A percentile compares a stretch with the other conserved stretches of the same genome.
These are phyloP conservation scores for Propsilocerus akamusi DNA, from an alignment of 1,140 invertebrate genomes.

Conservation along the genomic window DNA sequence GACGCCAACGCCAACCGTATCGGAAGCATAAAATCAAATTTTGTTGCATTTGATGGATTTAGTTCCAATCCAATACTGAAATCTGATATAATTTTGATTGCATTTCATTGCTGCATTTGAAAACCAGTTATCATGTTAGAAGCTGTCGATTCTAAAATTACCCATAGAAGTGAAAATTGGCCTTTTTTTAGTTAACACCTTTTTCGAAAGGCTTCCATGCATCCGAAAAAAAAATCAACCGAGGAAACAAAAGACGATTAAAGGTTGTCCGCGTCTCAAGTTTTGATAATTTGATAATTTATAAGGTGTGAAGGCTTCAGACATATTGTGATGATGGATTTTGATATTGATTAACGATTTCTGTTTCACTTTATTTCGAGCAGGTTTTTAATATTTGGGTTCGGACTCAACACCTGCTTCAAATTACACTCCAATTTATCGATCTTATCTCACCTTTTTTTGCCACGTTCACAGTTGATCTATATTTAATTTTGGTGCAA, in stretches of 20 bases:
- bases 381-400: neutral
- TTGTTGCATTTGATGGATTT: no score
- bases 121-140: neutral
- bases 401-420: neutral
- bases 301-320: neutral
- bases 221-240: neutral
- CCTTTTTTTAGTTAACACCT: neutral
- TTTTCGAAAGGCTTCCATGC: neutral
- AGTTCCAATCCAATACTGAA: no score
- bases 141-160: neutral
- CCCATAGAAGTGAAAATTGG: neutral
- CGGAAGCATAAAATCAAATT: no score
- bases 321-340: neutral
- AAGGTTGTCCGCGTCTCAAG: no score
- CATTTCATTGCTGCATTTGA: no score
- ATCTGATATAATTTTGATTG: no score
- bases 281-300: neutral
- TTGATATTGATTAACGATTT: neutral
- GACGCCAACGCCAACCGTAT: no score
- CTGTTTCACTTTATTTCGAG: neutral
- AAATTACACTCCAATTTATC: neutral
- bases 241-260: neutral
- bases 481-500: no score
- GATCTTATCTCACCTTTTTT: no score
- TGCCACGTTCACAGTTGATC: no score